Base-by-base conservation (phyloP, 2,888 invertebrate genomes). In the Rotaria sp. region DNA sequence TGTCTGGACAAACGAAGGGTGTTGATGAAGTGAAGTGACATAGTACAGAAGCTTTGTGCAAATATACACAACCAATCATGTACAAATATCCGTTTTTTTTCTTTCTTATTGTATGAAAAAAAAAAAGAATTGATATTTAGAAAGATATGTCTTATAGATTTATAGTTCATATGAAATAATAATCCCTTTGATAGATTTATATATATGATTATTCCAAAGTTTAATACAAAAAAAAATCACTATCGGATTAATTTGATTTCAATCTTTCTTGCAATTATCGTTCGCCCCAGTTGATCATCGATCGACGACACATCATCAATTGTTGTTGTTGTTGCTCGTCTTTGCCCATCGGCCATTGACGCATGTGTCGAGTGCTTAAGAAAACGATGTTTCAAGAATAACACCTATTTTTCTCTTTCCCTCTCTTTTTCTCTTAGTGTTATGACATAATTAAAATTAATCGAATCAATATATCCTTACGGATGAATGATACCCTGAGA, bases 11-110 rank as follows among this genome's bases (percentile, higher is more conserved):
- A 67, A 67, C 67, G 67, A 67, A 67, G 67, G 67, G 67, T 67
- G 67, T 67, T 67, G 67, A 67, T 67, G 67, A 67, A 67, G 67
- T 67, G 67, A 67, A 67, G 67, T 67, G 67, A 67, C 67, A 67
- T 67, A 67, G 67, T 35, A 67, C 67, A 67, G 67, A 67, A 67
- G 67, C 67, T 67, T 30, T 67, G 7, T 67, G 67, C 35, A 67
- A 67, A 67, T 67, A 67, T 67, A 35, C 67, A 67, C 15, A 67
- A 67, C 67, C 67, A 67, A 67, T 67, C 67, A 35, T 67, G 67
- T 67, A 67, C 67, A 67, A 67, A 67, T 67, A 67, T 67, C 67
- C 21, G 18, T 30, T 35, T 35, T 67, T 30, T 35, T 21, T 67
- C 30, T 67, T 30, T 67, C 26, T 59, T 59, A 26, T 59, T 26